Percentiles rank a stretch among this genome's conserved stretches.
Evolutionary conservation across 2,113 vertebrate genomes (phyloP).

Genomic region (Phrynocephalus versicolor): DNA sequence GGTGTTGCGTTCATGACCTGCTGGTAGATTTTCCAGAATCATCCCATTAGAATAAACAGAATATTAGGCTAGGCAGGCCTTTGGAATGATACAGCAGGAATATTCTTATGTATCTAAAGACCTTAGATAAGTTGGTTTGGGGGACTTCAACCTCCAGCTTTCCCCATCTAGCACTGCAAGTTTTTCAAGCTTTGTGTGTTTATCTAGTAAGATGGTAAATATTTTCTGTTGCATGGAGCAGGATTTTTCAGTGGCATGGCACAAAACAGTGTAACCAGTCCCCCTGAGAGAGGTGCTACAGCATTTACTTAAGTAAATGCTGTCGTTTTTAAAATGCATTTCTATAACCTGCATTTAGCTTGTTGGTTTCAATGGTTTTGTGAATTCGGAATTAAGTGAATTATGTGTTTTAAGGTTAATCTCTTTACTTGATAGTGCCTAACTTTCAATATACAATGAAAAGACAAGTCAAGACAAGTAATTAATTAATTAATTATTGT

Average conservation of each 20-base stretch:
- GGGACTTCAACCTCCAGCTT: too few relatives aligned
- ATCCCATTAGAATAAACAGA: too few relatives aligned
- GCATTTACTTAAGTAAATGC: neutral
- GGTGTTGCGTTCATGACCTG: too few relatives aligned
- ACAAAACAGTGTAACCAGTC: neutral
- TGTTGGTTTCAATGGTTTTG: neutral
- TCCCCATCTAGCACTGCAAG: too few relatives aligned
- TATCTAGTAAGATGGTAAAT: neutral
- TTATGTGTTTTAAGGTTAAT: neutral
- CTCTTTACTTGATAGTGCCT: neutral
- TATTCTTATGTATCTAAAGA: too few relatives aligned
- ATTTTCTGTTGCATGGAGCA: neutral
- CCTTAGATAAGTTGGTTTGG: too few relatives aligned
- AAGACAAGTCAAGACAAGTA: neutral
- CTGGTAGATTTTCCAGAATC: too few relatives aligned
- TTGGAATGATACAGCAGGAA: too few relatives aligned
- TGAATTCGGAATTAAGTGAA: neutral
- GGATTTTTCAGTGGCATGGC: neutral
- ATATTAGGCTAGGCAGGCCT: too few relatives aligned
- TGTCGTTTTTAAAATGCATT: too few relatives aligned
- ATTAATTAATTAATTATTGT: neutral
- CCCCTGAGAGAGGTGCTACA: neutral
- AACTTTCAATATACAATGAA: neutral
- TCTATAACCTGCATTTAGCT: neutral
- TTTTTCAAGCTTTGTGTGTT: too few relatives aligned